phyloP scores from a whole-genome alignment of 2,888 invertebrate species.

The Trissolcus brochymenae region DNA sequence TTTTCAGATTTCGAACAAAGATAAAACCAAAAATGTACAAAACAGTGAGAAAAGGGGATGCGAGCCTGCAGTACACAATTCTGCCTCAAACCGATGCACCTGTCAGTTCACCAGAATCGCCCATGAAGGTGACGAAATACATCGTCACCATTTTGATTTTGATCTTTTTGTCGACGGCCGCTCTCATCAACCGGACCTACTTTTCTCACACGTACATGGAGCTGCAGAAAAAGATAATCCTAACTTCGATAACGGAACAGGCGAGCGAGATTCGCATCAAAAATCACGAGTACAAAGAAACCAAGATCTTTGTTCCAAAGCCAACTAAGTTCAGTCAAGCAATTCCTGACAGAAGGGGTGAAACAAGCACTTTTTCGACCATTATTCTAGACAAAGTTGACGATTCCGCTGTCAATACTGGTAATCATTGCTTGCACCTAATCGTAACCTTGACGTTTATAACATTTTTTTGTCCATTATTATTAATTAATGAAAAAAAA shows the following conservation, averaged over 20 bases:
- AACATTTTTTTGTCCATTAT: no score
- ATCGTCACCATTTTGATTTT: constrained; percentile 61
- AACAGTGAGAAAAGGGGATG: constrained; percentile 85
- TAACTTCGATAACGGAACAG: no score
- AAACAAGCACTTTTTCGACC: no score
- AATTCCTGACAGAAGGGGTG: no score
- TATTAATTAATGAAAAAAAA: no score
- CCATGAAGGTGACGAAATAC: constrained; percentile 60
- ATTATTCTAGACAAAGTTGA: no score
- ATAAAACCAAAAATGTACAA: constrained; percentile 80
- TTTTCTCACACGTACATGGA: constrained; percentile 61
- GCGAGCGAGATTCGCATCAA: constrained; percentile 9
- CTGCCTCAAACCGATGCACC: constrained; percentile 82
- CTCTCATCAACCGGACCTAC: constrained; percentile 64
- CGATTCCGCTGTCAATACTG: constrained; percentile 10
- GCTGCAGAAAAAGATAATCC: constrained; percentile 30
- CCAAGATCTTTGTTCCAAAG: not conserved
- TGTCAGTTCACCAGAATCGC: constrained; percentile 57
- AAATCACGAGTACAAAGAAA: constrained; percentile 5
- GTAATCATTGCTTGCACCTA: not conserved
- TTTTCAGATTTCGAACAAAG: not conserved
- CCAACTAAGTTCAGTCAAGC: no score
- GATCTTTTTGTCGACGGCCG: constrained; percentile 58
- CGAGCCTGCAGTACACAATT: constrained; percentile 85
- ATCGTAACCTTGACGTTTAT: not conserved